Evolutionary conservation across 2,113 vertebrate genomes (phyloP), one percentile per base, ranked within the genome.

Genomic region (Hyla sarda): DNA sequence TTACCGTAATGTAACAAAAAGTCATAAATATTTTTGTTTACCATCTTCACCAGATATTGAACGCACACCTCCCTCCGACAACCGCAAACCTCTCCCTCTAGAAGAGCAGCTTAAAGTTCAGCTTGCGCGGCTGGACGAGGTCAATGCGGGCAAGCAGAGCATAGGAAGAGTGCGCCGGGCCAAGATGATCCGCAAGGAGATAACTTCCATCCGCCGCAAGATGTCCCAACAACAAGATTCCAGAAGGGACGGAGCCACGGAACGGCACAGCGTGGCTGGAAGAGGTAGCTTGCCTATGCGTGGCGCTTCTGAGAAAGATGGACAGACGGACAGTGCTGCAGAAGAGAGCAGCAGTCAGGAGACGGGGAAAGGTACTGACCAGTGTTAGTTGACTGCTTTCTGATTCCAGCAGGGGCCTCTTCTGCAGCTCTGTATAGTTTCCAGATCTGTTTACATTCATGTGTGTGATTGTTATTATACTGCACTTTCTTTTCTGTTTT

Each of bases 271-370:
- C 75, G 84, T 92, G 65, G 90, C 92, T 1, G 87, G 92, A 89
- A 89, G 94, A 62, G 91, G 94, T 13, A 92, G 76, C 91, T 94
- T 89, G 90, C 94, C 90, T 83, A 91, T 87, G 30, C 96, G 89
- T 93, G 95, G 92, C 92, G 89, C 93, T 71, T 96, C 94, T 0
- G 94, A 94, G 90, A 95, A 96, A 91, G 95, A 95, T 16, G 89
- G 91, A 85, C 95, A 96, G 92, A 96, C 95, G 0, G 95, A 98
- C 86, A 98, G 98, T 3, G 98, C 98, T 65, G 96, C 96, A 0
- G 98, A 97, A 58, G 98, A 99, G 93, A 99, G 98, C 95, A 99
- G 98, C 94, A 98, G 98, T 92, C 98, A 99, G 90, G 98, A 99
- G 92, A 98, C 96, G 21, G 91, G 97, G 90, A 95, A 96, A 95